These are phyloP conservation scores for Cyclura pinguis DNA, from an alignment of 2,797 vertebrate species.

Conservation along the genomic window DNA sequence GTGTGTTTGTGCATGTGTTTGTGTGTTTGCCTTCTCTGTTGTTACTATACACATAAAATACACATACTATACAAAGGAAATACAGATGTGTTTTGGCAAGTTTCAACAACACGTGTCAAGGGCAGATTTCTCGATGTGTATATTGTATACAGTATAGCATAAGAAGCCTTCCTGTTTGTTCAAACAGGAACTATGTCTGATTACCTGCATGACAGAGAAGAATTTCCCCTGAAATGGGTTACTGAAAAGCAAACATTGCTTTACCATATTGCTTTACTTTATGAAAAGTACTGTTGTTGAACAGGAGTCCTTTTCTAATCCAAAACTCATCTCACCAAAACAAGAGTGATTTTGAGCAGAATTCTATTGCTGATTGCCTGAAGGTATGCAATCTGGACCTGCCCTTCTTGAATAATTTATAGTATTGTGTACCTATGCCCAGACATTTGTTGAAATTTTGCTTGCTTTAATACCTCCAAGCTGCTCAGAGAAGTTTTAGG, in stretches of 20 bases:
- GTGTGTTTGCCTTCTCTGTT: slow-evolving; percentile 25
- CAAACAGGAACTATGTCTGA: slow-evolving; percentile 29
- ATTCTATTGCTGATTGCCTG: background rate
- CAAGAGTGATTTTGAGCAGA: background rate
- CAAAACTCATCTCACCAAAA: background rate
- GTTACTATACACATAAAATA: slow-evolving; percentile 27
- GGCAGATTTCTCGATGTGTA: slow-evolving; percentile 36
- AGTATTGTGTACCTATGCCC: background rate
- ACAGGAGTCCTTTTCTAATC: background rate
- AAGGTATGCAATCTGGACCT: background rate
- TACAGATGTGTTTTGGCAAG: background rate
- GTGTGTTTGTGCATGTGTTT: too few species aligned
- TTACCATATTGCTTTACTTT: background rate
- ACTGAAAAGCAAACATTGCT: slow-evolving; percentile 10
- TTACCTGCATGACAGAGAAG: background rate
- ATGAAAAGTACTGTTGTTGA: slow-evolving; percentile 26
- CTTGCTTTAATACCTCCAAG: background rate
- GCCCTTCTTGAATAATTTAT: slow-evolving; percentile 2
- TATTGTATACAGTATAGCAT: background rate
- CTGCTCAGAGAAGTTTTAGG: background rate
- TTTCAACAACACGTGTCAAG: slow-evolving; percentile 38
- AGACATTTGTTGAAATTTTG: background rate
- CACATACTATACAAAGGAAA: background rate
- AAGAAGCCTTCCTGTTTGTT: background rate
- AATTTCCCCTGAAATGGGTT: background rate